Evolutionary conservation across 92 coral and sea anemone species (phyloP).

Genomic region (Parazoanthus swiftii): DNA sequence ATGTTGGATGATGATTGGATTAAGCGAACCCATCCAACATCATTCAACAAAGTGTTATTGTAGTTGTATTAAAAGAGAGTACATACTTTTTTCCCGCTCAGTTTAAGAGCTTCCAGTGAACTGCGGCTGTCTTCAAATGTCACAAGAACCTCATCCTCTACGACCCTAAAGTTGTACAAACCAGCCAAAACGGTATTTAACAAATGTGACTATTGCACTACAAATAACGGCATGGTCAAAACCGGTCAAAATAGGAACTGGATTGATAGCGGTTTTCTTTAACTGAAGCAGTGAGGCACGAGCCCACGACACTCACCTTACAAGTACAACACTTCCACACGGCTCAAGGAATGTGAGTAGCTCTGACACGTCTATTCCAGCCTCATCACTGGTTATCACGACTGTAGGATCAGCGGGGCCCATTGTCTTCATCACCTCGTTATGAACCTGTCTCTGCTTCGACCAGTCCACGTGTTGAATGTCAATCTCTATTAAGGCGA

Average conservation of each 20-base stretch:
- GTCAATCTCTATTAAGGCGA: slow-evolving; percentile 88
- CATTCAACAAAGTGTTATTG: no score
- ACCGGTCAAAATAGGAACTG: no score
- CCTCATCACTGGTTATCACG: slow-evolving; percentile 72
- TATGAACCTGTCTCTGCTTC: slow-evolving; percentile 83
- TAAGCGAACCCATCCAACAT: no score
- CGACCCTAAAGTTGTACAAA: slow-evolving; percentile 57
- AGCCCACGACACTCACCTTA: slow-evolving; percentile 63
- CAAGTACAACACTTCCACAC: slow-evolving; percentile 85
- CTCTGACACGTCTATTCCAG: slow-evolving; percentile 78
- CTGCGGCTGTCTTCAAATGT: slow-evolving; percentile 95
- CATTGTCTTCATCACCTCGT: slow-evolving; percentile 90
- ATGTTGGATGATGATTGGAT: no score
- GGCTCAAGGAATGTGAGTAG: slow-evolving; percentile 77
- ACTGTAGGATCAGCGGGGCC: slow-evolving; percentile 99
- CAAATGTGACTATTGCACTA: no score
- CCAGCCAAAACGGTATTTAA: no score
- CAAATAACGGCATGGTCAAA: no score
- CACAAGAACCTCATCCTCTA: slow-evolving; percentile 81
- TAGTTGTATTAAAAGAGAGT: background rate
- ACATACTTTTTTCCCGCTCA: slow-evolving; percentile 80
- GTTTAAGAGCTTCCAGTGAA: slow-evolving; percentile 82
- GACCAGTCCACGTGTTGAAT: slow-evolving; percentile 88
- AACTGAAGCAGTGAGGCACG: no score
- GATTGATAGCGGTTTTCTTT: no score